Conservation (phyloP, 1,140 invertebrate species). For the Sarcophaga peregrina region DNA sequence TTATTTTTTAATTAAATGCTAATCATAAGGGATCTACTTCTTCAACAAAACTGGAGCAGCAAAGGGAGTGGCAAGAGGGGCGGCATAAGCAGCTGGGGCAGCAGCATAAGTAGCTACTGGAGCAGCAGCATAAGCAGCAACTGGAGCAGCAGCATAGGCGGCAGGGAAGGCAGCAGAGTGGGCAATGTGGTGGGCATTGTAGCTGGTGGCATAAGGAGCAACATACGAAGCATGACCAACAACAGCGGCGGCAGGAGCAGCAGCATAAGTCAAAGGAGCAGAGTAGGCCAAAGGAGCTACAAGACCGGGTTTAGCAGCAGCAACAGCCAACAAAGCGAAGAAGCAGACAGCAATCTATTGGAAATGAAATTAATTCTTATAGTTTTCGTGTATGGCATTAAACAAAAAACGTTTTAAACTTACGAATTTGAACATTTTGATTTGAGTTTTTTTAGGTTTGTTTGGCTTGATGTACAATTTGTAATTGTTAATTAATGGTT, state of each 20-base stretch:
- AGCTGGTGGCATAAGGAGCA: slow-evolving; percentile 57
- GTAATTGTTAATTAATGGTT: not conserved
- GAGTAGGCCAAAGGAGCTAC: slow-evolving; percentile 48
- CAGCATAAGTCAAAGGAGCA: slow-evolving; percentile 48
- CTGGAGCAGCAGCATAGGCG: slow-evolving; percentile 44
- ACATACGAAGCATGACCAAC: slow-evolving; percentile 57
- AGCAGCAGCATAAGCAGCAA: slow-evolving; percentile 36
- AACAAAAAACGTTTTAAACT: not conserved
- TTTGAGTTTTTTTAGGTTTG: not conserved
- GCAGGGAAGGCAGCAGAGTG: slow-evolving; percentile 45
- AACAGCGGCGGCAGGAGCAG: slow-evolving; percentile 58
- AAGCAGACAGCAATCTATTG: slow-evolving; percentile 51
- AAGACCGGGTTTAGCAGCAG: not conserved
- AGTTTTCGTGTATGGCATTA: not conserved
- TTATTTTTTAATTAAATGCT: not conserved
- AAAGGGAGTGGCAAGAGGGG: slow-evolving; percentile 61
- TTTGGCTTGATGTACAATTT: slow-evolving; percentile 16
- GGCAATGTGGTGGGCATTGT: slow-evolving; percentile 57
- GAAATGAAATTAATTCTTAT: slow-evolving; percentile 42
- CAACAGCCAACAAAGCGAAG: not conserved
- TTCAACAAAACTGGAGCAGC: slow-evolving; percentile 37
- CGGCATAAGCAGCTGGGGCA: slow-evolving; percentile 46
- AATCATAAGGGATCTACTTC: slow-evolving; percentile 17
- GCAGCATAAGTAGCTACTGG: slow-evolving; percentile 54
- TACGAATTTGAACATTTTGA: slow-evolving; percentile 6